Conservation (phyloP, 2,888 invertebrate species). For the Agonopterix heracliana region DNA sequence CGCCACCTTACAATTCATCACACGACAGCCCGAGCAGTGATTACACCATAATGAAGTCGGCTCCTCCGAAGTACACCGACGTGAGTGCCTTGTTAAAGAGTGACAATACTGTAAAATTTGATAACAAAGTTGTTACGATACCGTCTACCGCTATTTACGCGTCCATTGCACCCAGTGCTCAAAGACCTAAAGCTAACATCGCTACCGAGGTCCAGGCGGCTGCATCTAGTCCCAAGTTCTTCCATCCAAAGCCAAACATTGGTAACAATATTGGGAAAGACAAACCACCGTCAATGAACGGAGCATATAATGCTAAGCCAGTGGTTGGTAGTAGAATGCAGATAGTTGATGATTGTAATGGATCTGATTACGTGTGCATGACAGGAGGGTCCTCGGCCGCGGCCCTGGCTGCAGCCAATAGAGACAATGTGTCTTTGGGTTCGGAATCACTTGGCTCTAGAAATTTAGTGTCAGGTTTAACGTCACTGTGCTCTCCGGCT, state of each 20-base stretch:
- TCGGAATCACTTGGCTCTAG: constrained; percentile 58
- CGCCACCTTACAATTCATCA: constrained; percentile 49
- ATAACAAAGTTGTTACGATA: constrained; percentile 63
- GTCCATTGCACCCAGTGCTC: constrained; percentile 72
- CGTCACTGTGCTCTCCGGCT: constrained; percentile 68
- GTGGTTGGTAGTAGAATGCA: constrained; percentile 54
- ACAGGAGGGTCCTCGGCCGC: constrained; percentile 80
- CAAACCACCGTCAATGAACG: constrained; percentile 49
- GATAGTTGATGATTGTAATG: constrained; percentile 82
- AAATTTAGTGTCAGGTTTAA: constrained; percentile 60
- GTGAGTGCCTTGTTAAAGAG: constrained; percentile 58
- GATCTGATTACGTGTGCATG: constrained; percentile 90
- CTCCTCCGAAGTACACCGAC: constrained; percentile 68
- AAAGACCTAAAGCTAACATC: constrained; percentile 70
- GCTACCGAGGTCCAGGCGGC: constrained; percentile 74
- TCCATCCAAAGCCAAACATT: constrained; percentile 75
- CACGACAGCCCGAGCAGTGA: constrained; percentile 58
- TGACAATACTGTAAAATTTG: constrained; percentile 51
- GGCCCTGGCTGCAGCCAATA: constrained; percentile 59
- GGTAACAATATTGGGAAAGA: constrained; percentile 70
- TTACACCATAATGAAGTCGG: constrained; percentile 69
- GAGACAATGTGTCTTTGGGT: constrained; percentile 55
- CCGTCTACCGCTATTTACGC: constrained; percentile 73
- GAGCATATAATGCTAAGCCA: constrained; percentile 45
- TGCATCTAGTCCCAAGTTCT: constrained; percentile 73